phyloP scores from a whole-genome alignment of 2,888 invertebrate species.

The Tanypteryx hageni region DNA sequence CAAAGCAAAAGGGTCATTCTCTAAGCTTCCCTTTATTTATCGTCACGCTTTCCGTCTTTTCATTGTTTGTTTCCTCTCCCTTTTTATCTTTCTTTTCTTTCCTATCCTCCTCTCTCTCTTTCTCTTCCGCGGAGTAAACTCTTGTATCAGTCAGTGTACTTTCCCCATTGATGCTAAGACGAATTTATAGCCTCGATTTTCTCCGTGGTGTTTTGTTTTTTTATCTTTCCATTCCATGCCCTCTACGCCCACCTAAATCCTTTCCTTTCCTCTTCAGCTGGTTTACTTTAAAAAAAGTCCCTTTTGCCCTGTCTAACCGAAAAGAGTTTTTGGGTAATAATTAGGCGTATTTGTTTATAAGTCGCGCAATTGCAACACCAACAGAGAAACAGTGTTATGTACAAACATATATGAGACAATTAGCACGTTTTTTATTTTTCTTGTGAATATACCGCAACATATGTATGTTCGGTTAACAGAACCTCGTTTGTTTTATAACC shows the following conservation, averaged over 20 bases:
- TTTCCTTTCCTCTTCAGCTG: neutral
- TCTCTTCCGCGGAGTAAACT: conserved; percentile 58
- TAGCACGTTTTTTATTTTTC: no score
- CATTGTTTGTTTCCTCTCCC: conserved; percentile 52
- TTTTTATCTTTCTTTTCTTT: conserved; percentile 29
- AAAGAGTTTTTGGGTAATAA: no score
- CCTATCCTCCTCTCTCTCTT: conserved; percentile 37
- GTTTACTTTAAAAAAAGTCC: no score
- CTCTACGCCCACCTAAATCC: conserved; percentile 3
- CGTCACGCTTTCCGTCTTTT: conserved; percentile 48
- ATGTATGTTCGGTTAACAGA: no score
- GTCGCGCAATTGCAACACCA: no score
- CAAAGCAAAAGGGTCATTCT: conserved; percentile 58
- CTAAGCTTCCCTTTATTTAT: conserved; percentile 62
- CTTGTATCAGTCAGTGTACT: conserved; percentile 50
- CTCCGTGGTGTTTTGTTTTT: conserved; percentile 50
- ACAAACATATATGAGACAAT: no score
- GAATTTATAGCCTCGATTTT: conserved; percentile 45
- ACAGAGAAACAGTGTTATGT: no score
- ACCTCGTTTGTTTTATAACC: no score
- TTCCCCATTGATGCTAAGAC: conserved; percentile 52
- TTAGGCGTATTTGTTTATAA: no score
- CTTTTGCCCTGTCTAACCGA: no score
- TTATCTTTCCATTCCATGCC: neutral
- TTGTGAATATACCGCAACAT: no score